Conservation (phyloP, 2,888 invertebrate genomes). For the Idaea dimidiata region DNA sequence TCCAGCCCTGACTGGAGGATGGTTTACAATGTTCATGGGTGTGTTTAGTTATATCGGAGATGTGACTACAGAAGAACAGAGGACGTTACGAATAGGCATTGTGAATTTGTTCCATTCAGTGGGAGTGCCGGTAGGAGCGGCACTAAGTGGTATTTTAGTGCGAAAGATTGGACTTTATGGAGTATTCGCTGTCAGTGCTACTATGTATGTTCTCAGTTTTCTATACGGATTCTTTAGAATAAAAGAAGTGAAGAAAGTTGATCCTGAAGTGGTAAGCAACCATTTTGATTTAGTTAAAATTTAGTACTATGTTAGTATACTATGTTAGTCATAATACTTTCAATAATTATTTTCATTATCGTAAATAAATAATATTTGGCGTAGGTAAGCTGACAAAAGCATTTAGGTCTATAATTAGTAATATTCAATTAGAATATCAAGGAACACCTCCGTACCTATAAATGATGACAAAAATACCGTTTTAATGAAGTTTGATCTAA, state of each 20-base stretch:
- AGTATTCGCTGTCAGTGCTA: slow-evolving; percentile 88
- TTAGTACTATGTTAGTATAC: no score
- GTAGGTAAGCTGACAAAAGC: no score
- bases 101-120: slow-evolving; percentile 94
- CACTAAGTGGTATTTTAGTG: slow-evolving; percentile 89
- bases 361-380: no score
- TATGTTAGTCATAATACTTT: no score
- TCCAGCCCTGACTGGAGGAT: slow-evolving; percentile 90
- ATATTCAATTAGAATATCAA: neutral
- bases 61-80: slow-evolving; percentile 90
- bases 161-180: slow-evolving; percentile 90
- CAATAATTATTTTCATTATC: no score
- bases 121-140: slow-evolving; percentile 94
- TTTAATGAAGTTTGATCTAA: no score
- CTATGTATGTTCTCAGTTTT: slow-evolving; percentile 87
- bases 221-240: slow-evolving; percentile 87
- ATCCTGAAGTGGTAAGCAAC: slow-evolving; percentile 58
- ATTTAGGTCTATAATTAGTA: no score
- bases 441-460: neutral
- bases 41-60: slow-evolving; percentile 94
- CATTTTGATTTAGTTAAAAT: no score
- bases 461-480: neutral
- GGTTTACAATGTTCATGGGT: slow-evolving; percentile 95
- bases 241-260: slow-evolving; percentile 82
- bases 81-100: slow-evolving; percentile 92